Evolutionary conservation across 2,888 invertebrate genomes (phyloP).

Genomic region (Xestia ashworthii): DNA sequence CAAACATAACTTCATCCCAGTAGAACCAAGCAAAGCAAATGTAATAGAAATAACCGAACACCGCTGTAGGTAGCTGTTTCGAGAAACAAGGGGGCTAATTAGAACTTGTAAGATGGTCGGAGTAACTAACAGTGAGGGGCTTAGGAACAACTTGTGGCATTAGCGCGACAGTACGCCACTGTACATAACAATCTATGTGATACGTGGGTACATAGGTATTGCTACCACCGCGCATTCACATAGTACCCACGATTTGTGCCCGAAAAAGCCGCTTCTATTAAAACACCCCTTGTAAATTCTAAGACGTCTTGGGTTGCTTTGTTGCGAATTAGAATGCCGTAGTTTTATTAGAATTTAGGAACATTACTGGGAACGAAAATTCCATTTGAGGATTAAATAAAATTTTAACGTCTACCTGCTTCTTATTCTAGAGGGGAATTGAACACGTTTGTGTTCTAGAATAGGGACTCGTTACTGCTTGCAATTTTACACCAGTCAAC

Average conservation of each 20-base stretch:
- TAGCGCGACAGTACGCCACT: slow-evolving; percentile 64
- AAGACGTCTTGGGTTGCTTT: slow-evolving; percentile 49
- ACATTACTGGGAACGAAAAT: slow-evolving; percentile 20
- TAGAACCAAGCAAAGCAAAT: slow-evolving; percentile 40
- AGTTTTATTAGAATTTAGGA: slow-evolving; percentile 40
- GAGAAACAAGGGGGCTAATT: slow-evolving; percentile 77
- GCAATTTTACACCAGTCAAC: slow-evolving; percentile 52
- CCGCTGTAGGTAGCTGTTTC: slow-evolving; percentile 71
- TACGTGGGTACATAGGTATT: slow-evolving; percentile 34
- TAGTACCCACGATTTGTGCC: slow-evolving; percentile 58
- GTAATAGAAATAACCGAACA: slow-evolving; percentile 65
- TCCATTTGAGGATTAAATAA: slow-evolving; percentile 34
- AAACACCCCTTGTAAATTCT: slow-evolving; percentile 57
- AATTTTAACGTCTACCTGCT: slow-evolving; percentile 15
- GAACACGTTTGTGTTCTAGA: slow-evolving; percentile 32
- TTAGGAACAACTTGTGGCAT: slow-evolving; percentile 71
- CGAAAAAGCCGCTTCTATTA: slow-evolving; percentile 59
- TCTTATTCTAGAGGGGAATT: slow-evolving; percentile 25
- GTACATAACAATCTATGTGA: slow-evolving; percentile 50
- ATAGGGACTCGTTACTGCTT: slow-evolving; percentile 22
- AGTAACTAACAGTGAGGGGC: slow-evolving; percentile 74
- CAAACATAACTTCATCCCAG: slow-evolving; percentile 24
- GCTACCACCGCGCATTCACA: slow-evolving; percentile 44
- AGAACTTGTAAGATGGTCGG: slow-evolving; percentile 76
- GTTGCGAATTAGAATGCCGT: slow-evolving; percentile 45